Percentiles rank a stretch among this genome's conserved stretches.
Evolutionary conservation across 23 tunicate genomes (phyloP).

Genomic region (Ciona savignyi): DNA sequence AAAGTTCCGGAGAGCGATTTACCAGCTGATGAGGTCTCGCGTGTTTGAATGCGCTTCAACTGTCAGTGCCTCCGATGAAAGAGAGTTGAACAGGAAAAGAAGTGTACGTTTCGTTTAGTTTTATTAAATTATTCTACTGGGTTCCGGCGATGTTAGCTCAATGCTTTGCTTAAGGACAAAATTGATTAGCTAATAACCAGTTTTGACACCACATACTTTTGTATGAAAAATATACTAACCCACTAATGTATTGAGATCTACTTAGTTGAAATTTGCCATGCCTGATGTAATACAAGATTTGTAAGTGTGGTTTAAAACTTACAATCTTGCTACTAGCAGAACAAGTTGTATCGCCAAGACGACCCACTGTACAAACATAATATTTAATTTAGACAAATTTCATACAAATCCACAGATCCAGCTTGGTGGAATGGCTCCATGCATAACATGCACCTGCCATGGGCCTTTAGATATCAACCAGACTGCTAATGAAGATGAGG

Average conservation of each 20-base stretch:
- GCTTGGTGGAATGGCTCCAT: constrained; percentile 11
- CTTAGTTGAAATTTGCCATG: no score
- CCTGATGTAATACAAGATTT: no score
- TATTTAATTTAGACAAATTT: not conserved
- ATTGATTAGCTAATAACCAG: no score
- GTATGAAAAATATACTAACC: no score
- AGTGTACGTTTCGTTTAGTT: constrained; percentile 4
- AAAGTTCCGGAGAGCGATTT: constrained; percentile 43
- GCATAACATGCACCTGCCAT: constrained; percentile 16
- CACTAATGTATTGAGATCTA: no score
- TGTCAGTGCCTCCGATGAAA: not conserved
- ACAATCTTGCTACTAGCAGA: no score
- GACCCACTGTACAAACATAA: not conserved
- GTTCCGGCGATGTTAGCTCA: not conserved
- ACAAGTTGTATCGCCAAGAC: not conserved
- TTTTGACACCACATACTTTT: no score
- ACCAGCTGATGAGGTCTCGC: constrained; percentile 56
- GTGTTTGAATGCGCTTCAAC: constrained; percentile 75
- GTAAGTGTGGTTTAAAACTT: no score
- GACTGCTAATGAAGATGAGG: no score
- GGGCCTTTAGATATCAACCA: no score
- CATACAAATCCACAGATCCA: not conserved
- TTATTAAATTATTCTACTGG: not conserved
- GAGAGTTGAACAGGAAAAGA: not conserved
- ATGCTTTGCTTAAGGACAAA: no score